Base-by-base conservation (phyloP, 2,797 vertebrate genomes). In the Apogon talboti region DNA sequence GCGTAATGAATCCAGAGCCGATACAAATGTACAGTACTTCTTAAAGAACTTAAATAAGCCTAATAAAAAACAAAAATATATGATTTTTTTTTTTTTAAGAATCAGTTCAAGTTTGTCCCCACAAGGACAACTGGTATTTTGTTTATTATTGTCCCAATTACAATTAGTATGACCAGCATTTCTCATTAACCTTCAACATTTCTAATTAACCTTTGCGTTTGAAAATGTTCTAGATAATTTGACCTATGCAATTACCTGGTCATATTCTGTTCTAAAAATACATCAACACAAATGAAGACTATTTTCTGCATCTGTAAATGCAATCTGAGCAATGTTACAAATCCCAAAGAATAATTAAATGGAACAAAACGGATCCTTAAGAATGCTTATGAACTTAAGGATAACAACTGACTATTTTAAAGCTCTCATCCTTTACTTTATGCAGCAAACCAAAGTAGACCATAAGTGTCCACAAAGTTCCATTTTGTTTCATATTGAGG, bases 161-260 rank as follows among this genome's bases (percentile, higher is more conserved):
- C 12, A 67, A 46, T 37, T 61, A 67, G 41, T 81, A 10, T 9
- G 7, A 35, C 9, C 71, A 77, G 21, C 49, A 11, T 74, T 81
- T 74, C 72, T 83, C 61, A 86, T 87, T 84, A 87, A 13, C 50
- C 66, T 68, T 79, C 72, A 77, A 28, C 46, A 9, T 73, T 81
- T 73, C 72, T 83, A 59, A 86, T 87, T 83, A 87, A 88, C 74
- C 76, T 81, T 41, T 57, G 38, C 43, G 48, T 76, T 46, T 71
- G 5, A 50, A 74, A 81, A 81, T 64, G 59, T 52, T 66, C 43
- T 7, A 18, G 42, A 74, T 79, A 57, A 24, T 63, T 70, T 48
- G 50, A 55, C 70, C 43, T 61, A 54, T 59, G 30, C 21, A 79
- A 86, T 52, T 53, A 74, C 51, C 52, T 47, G 46, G 46, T 55